Evolutionary conservation across 1,140 invertebrate species (phyloP).

Genomic region (Chironomus tepperi): DNA sequence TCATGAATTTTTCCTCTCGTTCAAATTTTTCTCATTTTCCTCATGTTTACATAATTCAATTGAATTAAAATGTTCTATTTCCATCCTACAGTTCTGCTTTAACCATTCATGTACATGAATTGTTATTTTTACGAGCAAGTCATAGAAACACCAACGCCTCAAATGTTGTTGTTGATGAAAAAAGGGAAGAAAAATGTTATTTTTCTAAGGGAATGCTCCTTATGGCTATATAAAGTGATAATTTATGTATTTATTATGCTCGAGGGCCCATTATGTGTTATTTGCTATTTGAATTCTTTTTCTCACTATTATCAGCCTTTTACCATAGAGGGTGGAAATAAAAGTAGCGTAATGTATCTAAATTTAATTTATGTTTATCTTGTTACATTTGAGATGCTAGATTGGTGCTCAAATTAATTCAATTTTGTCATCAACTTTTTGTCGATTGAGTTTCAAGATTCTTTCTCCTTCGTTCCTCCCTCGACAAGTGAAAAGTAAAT

Average conservation of each 20-base stretch:
- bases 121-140: slow-evolving; percentile 9
- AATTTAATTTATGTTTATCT: slow-evolving; percentile 24
- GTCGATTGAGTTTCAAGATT: too few relatives aligned
- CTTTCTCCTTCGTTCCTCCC: too few relatives aligned
- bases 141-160: not conserved
- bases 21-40: not conserved
- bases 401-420: slow-evolving; percentile 8
- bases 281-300: not conserved
- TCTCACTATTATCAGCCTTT: not conserved
- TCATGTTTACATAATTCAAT: slow-evolving; percentile 15
- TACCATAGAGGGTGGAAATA: not conserved
- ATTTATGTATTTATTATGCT: slow-evolving; percentile 24
- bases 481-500: too few relatives aligned
- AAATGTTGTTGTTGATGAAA: not conserved
- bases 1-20: too few relatives aligned
- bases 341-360: slow-evolving; percentile 19
- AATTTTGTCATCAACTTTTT: not conserved
- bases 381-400: not conserved
- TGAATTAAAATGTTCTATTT: not conserved
- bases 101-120: not conserved
- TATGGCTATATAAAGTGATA: slow-evolving; percentile 8
- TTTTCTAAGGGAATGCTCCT: too few relatives aligned
- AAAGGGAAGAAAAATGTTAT: not conserved
- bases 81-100: not conserved
- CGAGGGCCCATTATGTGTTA: slow-evolving; percentile 13